These are phyloP conservation scores for Sarotherodon lohbergeri DNA, from an alignment of 2,113 vertebrate genomes.

Conservation along the genomic window DNA sequence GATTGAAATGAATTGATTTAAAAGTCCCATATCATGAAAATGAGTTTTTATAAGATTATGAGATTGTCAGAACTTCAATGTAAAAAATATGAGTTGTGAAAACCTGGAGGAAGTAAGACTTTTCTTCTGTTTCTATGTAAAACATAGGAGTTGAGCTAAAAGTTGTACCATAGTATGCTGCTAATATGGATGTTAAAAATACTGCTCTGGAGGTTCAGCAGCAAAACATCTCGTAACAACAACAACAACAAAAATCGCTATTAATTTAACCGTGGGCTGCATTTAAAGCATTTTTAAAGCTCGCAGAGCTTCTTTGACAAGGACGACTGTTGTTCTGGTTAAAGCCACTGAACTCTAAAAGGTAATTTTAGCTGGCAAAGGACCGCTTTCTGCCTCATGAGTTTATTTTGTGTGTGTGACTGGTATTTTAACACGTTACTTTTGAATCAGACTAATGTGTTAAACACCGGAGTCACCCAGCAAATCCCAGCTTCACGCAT, in stretches of 20 bases:
- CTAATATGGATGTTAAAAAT: not conserved
- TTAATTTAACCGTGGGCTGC: not conserved
- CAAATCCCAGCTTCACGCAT: not conserved
- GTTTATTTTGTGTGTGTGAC: not conserved
- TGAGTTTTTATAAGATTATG: not conserved
- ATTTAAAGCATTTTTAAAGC: not conserved
- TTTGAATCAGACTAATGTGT: not conserved
- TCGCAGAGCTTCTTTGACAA: not conserved
- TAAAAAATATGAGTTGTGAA: not conserved
- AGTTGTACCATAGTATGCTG: not conserved
- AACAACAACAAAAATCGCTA: accelerated
- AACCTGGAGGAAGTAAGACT: not conserved
- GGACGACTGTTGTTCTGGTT: not conserved
- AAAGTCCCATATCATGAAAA: not conserved
- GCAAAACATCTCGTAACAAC: not conserved
- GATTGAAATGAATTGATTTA: not conserved
- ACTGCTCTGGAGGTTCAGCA: not conserved
- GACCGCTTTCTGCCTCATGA: not conserved
- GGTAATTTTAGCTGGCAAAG: not conserved
- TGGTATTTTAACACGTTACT: not conserved
- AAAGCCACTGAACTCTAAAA: not conserved
- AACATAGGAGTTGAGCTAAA: not conserved
- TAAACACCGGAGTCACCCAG: not conserved
- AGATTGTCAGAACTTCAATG: too few species aligned
- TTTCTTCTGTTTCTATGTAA: not conserved